Conservation (phyloP, 1,140 invertebrate species). For the Procambarus clarkii region DNA sequence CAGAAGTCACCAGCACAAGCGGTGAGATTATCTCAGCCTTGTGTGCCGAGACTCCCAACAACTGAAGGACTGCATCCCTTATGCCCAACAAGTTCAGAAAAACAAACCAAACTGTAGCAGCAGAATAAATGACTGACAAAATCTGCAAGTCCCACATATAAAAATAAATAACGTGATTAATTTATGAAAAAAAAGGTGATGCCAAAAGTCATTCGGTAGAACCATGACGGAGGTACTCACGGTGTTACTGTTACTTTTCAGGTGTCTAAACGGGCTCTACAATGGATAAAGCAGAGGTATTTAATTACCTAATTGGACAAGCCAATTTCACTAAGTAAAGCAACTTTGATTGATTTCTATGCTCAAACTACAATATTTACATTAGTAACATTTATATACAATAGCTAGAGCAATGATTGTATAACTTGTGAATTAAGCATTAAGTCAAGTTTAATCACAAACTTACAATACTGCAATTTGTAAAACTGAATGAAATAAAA, state of each 20-base stretch:
- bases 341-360: background rate
- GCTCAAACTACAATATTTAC: background rate
- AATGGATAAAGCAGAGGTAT: conserved; percentile 43
- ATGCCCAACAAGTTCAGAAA: conserved; percentile 22
- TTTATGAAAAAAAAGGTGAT: conserved; percentile 1
- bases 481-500: too few relatives aligned
- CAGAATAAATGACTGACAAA: conserved; percentile 69
- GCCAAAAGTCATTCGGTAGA: background rate
- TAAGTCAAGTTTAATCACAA: too few relatives aligned
- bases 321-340: background rate
- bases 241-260: conserved; percentile 50
- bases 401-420: background rate
- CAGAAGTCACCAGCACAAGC: background rate
- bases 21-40: background rate
- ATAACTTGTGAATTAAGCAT: too few relatives aligned
- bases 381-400: background rate
- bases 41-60: conserved; percentile 68
- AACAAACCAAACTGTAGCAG: conserved; percentile 25
- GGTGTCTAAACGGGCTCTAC: conserved; percentile 51
- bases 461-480: too few relatives aligned
- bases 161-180: conserved; percentile 26
- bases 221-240: conserved; percentile 29
- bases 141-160: conserved; percentile 21
- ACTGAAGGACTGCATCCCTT: conserved; percentile 68
- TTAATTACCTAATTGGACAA: conserved; percentile 11